A percentile compares a stretch with the other conserved stretches of the same genome.
These are phyloP conservation scores for Eudiplozoon nipponicum DNA, from an alignment of 2,888 invertebrate genomes.

Conservation along the genomic window DNA sequence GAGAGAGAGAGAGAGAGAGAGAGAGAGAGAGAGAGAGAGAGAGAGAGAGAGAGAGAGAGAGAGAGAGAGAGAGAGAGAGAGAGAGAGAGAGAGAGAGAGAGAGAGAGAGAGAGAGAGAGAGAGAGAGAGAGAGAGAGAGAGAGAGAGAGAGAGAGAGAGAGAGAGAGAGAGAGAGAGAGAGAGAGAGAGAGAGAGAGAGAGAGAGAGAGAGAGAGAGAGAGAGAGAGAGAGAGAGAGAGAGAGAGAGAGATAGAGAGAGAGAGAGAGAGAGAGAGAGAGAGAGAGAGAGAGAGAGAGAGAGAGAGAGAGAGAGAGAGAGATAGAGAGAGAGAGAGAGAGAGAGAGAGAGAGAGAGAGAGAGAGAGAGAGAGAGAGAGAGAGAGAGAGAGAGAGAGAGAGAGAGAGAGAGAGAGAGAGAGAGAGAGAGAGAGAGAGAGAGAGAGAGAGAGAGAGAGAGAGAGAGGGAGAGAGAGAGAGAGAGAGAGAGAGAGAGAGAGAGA, in stretches of 20 bases:
- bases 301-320: constrained; percentile 10
- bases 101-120: constrained; percentile 2
- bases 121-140: constrained; percentile 2
- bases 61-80: constrained; percentile 6
- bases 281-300: constrained; percentile 10
- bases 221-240: constrained; percentile 11
- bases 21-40: constrained; percentile 6
- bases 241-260: constrained; percentile 11
- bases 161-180: constrained; percentile 3
- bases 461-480: neutral
- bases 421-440: constrained; percentile 2
- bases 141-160: constrained; percentile 6
- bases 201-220: constrained; percentile 8
- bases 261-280: constrained; percentile 10
- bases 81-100: constrained; percentile 5
- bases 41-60: constrained; percentile 6
- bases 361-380: constrained; percentile 10
- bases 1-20: constrained; percentile 6
- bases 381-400: constrained; percentile 11
- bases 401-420: constrained; percentile 4
- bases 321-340: constrained; percentile 11
- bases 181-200: constrained; percentile 7
- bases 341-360: constrained; percentile 10
- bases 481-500: neutral
- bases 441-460: neutral